Evolutionary conservation across 2,113 vertebrate genomes (phyloP), one percentile per base, ranked within the genome.

Genomic region (Alligator sinensis): DNA sequence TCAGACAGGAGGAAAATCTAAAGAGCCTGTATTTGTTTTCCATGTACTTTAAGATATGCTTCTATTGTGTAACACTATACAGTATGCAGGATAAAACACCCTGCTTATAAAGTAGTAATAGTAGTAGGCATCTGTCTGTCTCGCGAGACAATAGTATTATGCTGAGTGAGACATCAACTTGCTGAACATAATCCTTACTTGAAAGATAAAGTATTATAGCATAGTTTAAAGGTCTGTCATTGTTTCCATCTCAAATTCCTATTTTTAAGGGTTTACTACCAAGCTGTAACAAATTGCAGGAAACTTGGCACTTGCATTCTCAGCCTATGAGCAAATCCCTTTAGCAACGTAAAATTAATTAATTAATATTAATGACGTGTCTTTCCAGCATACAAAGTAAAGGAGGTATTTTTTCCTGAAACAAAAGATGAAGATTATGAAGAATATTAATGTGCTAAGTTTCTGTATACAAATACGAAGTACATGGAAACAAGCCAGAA

Each of bases 201-300:
- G 47, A 47, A 47, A 47, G 47, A 47, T 47, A 47, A 47, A 47
- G 47, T 47, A 47, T 96, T 96, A 98, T 86, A 97, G 96, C 28
- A 24, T 63, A 86, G 88, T 96, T 97, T 97, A 97, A 97, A 97
- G 91, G 95, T 92, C 96, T 97, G 97, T 96, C 97, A 97, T 82
- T 97, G 88, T 98, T 98, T 97, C 96, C 94, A 97, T 96, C 96
- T 98, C 95, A 98, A 91, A 97, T 97, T 96, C 97, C 97, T 96
- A 96, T 97, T 98, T 97, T 96, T 95, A 81, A 87, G 95, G 93
- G 97, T 96, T 97, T 97, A 96, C 97, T 92, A 97, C 95, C 96
- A 92, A 97, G 96, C 94, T 54, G 57, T 97, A 97, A 97, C 96
- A 97, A 97, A 98, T 95, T 95, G 96, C 95, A 98, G 96, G 95